Percentiles rank a stretch among this genome's conserved stretches.
phyloP scores from a whole-genome alignment of 2,888 invertebrate genomes.

The Nipponacmea schrenckii region DNA sequence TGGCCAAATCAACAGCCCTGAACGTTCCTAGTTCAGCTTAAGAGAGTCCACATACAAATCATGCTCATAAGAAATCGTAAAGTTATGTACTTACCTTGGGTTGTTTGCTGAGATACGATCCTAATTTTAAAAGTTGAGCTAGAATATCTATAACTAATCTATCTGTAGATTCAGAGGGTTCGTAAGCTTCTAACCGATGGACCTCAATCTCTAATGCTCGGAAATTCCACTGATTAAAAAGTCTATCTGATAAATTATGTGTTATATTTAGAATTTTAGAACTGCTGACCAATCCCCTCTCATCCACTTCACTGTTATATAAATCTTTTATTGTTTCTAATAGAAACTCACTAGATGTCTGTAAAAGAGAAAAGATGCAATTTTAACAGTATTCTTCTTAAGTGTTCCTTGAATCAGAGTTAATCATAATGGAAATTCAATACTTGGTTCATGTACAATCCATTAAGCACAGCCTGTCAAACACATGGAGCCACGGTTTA shows the following conservation, averaged over 20 bases:
- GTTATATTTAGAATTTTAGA: constrained; percentile 59
- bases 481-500: too few species aligned
- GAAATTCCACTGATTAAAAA: constrained; percentile 61
- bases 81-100: constrained; percentile 53
- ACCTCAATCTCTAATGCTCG: constrained; percentile 62
- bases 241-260: constrained; percentile 59
- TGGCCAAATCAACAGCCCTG: too few species aligned
- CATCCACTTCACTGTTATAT: constrained; percentile 30
- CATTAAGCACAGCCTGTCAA: too few species aligned
- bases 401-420: too few species aligned
- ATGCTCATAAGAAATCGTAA: not conserved
- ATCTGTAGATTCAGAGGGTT: constrained; percentile 54
- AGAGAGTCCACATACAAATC: too few species aligned
- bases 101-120: constrained; percentile 56
- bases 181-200: constrained; percentile 59
- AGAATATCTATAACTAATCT: constrained; percentile 59
- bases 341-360: constrained; percentile 57
- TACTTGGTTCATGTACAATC: too few species aligned
- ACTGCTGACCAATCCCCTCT: constrained; percentile 39
- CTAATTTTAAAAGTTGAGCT: constrained; percentile 60
- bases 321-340: constrained; percentile 47
- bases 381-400: too few species aligned
- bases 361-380: constrained; percentile 33
- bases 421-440: too few species aligned
- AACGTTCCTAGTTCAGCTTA: too few species aligned